Evolutionary conservation across 2,797 vertebrate species (phyloP), one percentile per base, ranked within the genome.

Genomic region (Rhodeus uyekii): DNA sequence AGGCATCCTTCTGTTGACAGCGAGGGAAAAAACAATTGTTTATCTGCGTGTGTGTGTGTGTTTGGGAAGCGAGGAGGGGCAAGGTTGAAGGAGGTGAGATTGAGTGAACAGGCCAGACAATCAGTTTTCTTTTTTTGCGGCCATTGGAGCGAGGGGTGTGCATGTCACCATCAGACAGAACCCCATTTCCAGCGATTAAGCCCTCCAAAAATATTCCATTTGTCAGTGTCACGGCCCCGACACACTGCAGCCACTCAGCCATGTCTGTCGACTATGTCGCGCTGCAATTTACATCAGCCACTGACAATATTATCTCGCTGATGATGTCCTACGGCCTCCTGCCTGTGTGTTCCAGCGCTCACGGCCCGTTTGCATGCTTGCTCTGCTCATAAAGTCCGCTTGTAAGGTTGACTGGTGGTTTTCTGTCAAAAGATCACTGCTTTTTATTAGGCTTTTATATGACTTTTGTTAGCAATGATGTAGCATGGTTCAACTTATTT

Each of bases 121-220:
- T 96, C 95, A 95, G 94, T 96, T 95, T 96, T 96, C 95, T 96
- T 94, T 94, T n/a, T 93, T 90, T 87, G 94, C 89, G 95, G 92
- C 93, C 93, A 89, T 90, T 93, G 92, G 92, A 96, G 96, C 95
- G 93, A 89, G 93, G 95, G 94, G 90, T 39, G 44, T n/a, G 44
- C 88, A 87, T 95, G 95, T 96, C 95, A 96, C 95, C 89, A 94
- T 93, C 96, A 95, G 95, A 96, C 96, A 95, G 95, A 96, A 96
- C 94, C 94, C 94, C 94, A 96, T 97, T 97, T 96, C 95, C 95
- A 95, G 95, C 96, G 95, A 97, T 97, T 97, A 97, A 96, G 94
- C 95, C 94, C 94, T 95, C 92, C 93, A 92, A 96, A 96, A 96
- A 97, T 96, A 96, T 96, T 97, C 93, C 96, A 97, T 97, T 94